A percentile compares a stretch with the other conserved stretches of the same genome.
phyloP scores from a whole-genome alignment of 1,140 invertebrate species.

The Sminthurinus signatus region DNA sequence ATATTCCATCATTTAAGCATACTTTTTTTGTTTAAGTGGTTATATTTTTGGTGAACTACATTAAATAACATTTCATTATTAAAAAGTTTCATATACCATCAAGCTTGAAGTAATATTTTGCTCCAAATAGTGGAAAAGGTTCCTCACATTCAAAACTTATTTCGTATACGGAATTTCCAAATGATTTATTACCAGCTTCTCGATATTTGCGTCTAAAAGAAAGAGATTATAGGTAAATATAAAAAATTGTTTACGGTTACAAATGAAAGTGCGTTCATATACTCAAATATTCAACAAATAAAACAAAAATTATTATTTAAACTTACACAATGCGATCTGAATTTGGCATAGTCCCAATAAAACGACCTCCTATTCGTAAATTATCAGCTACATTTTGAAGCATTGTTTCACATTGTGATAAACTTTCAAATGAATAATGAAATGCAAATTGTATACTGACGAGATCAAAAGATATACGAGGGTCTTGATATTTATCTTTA shows the following conservation, averaged over 20 bases:
- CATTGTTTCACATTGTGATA: slow-evolving; percentile 87
- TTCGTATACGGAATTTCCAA: slow-evolving; percentile 33
- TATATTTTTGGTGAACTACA: no score
- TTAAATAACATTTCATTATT: no score
- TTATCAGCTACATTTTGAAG: slow-evolving; percentile 85
- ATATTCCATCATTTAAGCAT: no score
- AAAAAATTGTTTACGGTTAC: no score
- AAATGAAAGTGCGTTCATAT: no score
- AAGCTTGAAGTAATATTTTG: slow-evolving; percentile 91
- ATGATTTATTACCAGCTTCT: slow-evolving; percentile 15
- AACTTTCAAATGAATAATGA: slow-evolving; percentile 91
- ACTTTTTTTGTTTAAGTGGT: no score
- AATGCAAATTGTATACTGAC: slow-evolving; percentile 97
- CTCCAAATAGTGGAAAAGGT: slow-evolving; percentile 82
- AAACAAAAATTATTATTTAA: neutral
- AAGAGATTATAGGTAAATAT: neutral
- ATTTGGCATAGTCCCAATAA: slow-evolving; percentile 94
- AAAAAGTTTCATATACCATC: no score
- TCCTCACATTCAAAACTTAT: slow-evolving; percentile 45
- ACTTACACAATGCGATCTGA: slow-evolving; percentile 80
- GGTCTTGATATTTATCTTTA: slow-evolving; percentile 50
- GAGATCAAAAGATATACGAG: slow-evolving; percentile 73
- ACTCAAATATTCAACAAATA: no score
- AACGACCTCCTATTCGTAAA: slow-evolving; percentile 81
- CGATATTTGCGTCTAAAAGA: slow-evolving; percentile 16